Percentiles rank a stretch among this genome's conserved stretches.
Conservation (phyloP, 2,113 vertebrate genomes). For the Psilopogon haemacephalus region DNA sequence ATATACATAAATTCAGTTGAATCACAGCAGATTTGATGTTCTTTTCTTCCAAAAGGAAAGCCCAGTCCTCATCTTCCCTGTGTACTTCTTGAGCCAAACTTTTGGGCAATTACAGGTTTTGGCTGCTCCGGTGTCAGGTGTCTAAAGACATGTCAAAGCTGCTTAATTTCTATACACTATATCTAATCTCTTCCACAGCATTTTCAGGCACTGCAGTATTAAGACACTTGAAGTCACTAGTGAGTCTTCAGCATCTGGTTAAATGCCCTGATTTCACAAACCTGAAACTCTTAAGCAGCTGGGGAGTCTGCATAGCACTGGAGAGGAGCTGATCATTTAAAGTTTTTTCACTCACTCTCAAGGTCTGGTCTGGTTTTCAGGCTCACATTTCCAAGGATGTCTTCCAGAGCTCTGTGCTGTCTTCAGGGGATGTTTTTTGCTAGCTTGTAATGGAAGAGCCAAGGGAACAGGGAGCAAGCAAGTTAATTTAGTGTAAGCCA, state of each 20-base stretch:
- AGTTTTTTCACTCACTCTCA: not conserved
- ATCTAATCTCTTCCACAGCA: not conserved
- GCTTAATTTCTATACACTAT: not conserved
- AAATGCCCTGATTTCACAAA: not conserved
- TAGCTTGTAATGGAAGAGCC: not conserved
- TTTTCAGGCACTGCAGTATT: not conserved
- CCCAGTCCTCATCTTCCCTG: not conserved
- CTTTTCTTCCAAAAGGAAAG: not conserved
- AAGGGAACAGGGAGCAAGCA: not conserved
- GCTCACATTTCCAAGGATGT: not conserved
- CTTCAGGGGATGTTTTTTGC: not conserved
- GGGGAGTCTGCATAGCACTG: not conserved
- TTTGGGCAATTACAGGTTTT: not conserved
- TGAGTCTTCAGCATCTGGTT: not conserved
- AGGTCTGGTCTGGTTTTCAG: not conserved
- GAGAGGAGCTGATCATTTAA: not conserved
- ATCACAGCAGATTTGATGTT: not conserved
- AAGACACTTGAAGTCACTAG: not conserved
- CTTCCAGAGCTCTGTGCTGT: not conserved
- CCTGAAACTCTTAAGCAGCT: not conserved
- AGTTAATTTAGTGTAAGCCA: not conserved
- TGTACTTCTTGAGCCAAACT: not conserved
- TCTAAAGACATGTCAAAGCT: conserved; percentile 13
- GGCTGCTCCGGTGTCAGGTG: not conserved
- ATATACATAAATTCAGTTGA: not conserved